These are phyloP conservation scores for Anguilla obscura DNA, from an alignment of 2,797 vertebrate genomes.

Conservation along the genomic window DNA sequence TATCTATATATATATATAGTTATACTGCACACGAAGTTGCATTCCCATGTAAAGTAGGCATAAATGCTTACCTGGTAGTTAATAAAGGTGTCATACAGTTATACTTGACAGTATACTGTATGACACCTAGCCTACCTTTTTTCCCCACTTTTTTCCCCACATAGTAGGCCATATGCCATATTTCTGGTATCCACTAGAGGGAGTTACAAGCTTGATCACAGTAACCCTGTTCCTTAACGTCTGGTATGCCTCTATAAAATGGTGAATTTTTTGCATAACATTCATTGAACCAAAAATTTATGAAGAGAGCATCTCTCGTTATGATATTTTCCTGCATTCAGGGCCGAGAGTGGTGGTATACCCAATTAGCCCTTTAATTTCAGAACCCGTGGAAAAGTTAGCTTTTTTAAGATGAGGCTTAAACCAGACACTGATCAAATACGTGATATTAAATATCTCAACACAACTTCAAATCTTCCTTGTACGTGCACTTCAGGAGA, in stretches of 20 bases:
- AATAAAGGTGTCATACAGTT: too few species aligned
- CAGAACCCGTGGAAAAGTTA: neutral
- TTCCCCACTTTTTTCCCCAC: too few species aligned
- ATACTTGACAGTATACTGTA: too few species aligned
- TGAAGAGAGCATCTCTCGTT: neutral
- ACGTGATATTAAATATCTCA: neutral
- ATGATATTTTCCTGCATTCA: neutral
- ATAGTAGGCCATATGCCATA: neutral
- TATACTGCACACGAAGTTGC: neutral
- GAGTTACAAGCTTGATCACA: neutral
- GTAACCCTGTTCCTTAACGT: neutral
- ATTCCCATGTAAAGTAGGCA: too few species aligned
- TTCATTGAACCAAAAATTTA: neutral
- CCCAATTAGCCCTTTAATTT: neutral
- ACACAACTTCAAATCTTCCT: neutral
- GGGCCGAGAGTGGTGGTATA: neutral
- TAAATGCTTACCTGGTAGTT: too few species aligned
- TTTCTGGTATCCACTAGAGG: constrained; percentile 1
- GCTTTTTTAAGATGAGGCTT: neutral
- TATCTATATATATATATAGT: neutral
- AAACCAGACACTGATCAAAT: neutral
- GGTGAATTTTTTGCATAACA: neutral
- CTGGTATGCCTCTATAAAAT: neutral
- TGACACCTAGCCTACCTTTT: too few species aligned
- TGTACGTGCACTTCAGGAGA: neutral